Evolutionary conservation across 2,797 vertebrate genomes (phyloP), one percentile per base, ranked within the genome.

Genomic region (Phaenicophaeus curvirostris): DNA sequence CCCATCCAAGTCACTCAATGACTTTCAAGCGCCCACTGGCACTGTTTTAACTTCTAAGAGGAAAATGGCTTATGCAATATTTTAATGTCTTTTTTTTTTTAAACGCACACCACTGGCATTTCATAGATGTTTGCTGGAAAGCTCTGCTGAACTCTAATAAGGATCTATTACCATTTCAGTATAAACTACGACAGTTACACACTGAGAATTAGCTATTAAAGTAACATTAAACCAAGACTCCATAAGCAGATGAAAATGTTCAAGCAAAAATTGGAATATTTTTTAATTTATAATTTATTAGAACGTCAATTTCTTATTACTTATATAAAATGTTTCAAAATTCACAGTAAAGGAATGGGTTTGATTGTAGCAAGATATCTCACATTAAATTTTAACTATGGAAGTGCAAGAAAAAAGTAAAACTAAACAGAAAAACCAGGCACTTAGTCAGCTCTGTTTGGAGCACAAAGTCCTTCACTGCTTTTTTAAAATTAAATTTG

Each of bases 271-370:
- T 1, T 23, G 17, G 48, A 75, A n/a, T 71, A 53, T 53, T 11
- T 37, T 94, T 85, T 88, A 42, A 94, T 95, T 94, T 89, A 92
- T 95, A 92, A 93, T 89, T 89, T 76, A 95, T 91, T 63, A 89
- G 66, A 89, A 89, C 0, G n/a, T 74, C 81, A 80, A 23, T 69
- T 77, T 79, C 18, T 93, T 63, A 62, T 30, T 78, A 18, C 92
- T 76, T 73, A 83, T 63, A 57, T 82, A 73, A 91, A 91, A 71
- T 28, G 28, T 28, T 86, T 94, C 68, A 86, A 89, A 92, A 72
- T 37, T 54, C 55, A 81, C 35, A 95, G 82, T 46, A 93, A 92
- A 95, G 48, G 68, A 83, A 89, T 24, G 62, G 21, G 53, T 90
- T 87, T 89, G 78, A 91, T 44, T 41, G 19, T 37, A 92, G 72